These are phyloP conservation scores for Oeneis ivallda DNA, from an alignment of 2,888 invertebrate species.

Conservation along the genomic window DNA sequence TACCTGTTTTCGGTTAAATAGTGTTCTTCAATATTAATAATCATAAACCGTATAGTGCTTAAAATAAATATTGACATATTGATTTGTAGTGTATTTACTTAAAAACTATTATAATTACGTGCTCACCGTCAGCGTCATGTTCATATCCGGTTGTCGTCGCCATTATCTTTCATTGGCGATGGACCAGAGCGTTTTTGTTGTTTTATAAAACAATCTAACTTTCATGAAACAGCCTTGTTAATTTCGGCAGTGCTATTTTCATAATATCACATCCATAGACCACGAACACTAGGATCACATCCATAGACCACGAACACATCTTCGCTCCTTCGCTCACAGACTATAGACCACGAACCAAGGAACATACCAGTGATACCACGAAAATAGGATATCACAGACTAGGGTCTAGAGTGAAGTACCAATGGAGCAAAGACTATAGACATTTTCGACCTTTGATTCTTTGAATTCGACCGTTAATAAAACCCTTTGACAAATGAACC, in stretches of 20 bases:
- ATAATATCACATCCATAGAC: slow-evolving; percentile 32
- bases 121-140: slow-evolving; percentile 73
- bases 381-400: too few relatives aligned
- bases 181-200: slow-evolving; percentile 5
- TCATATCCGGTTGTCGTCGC: slow-evolving; percentile 70
- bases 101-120: slow-evolving; percentile 27
- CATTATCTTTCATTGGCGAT: slow-evolving; percentile 52
- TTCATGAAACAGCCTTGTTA: slow-evolving; percentile 35
- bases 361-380: too few relatives aligned
- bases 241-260: slow-evolving; percentile 38
- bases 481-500: too few relatives aligned
- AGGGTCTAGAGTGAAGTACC: too few relatives aligned
- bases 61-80: slow-evolving; percentile 35
- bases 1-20: background rate
- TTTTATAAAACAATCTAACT: slow-evolving; percentile 26
- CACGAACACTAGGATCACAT: too few relatives aligned
- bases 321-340: too few relatives aligned
- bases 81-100: slow-evolving; percentile 23
- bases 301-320: too few relatives aligned
- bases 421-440: too few relatives aligned
- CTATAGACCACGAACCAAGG: too few relatives aligned
- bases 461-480: too few relatives aligned
- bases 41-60: slow-evolving; percentile 2
- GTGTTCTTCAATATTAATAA: background rate
- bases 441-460: too few relatives aligned